phyloP scores from a whole-genome alignment of 1,140 invertebrate species.

The Agrypnia vestita region DNA sequence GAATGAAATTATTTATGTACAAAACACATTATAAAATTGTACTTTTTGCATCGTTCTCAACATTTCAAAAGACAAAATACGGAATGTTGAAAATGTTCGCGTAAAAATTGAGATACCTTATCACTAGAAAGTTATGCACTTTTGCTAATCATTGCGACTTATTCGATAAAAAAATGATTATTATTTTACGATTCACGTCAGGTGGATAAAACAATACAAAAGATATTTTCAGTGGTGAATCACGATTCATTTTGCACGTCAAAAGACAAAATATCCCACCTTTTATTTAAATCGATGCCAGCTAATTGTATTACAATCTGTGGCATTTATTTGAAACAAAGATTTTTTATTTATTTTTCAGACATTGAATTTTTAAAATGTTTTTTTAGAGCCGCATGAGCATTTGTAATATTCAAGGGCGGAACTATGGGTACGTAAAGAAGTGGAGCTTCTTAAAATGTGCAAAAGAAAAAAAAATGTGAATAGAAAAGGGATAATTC shows the following conservation, averaged over 20 bases:
- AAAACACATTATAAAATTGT: conserved; percentile 26
- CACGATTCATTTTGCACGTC: not conserved
- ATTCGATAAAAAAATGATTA: too few species aligned
- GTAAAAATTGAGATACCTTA: conserved; percentile 4
- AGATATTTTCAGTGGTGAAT: not conserved
- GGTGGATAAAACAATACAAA: too few species aligned
- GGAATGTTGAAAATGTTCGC: not conserved
- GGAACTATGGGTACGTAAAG: too few species aligned
- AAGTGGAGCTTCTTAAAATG: not conserved
- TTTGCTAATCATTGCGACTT: too few species aligned
- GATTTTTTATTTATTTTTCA: too few species aligned
- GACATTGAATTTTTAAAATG: too few species aligned
- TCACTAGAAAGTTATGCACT: not conserved
- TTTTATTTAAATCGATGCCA: not conserved
- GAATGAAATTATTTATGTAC: conserved; percentile 23
- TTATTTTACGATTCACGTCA: too few species aligned
- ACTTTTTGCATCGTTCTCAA: not conserved
- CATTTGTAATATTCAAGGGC: too few species aligned
- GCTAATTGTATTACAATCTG: too few species aligned
- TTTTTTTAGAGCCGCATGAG: too few species aligned
- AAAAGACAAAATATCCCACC: not conserved
- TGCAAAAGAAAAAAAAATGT: too few species aligned
- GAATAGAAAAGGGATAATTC: not conserved
- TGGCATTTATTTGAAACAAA: too few species aligned
- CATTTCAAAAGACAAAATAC: not conserved